Conservation (phyloP, 1,140 invertebrate genomes). For the Sitobion miscanthi region DNA sequence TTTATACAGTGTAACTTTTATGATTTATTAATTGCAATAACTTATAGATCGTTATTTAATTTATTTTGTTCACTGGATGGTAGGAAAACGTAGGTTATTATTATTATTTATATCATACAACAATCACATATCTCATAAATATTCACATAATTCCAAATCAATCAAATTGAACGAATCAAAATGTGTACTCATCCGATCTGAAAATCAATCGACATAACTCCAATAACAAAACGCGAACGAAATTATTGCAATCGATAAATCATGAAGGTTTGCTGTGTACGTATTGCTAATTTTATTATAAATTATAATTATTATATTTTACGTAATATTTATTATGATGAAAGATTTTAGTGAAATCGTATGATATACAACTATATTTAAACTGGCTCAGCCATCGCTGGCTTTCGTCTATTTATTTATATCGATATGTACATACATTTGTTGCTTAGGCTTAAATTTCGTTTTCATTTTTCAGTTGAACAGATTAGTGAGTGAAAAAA, state of each 20-base stretch:
- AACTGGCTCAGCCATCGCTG: background rate
- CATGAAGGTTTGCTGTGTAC: background rate
- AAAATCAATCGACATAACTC: background rate
- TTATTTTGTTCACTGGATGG: background rate
- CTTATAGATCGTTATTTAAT: background rate
- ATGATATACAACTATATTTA: conserved; percentile 29
- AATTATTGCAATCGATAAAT: conserved; percentile 20
- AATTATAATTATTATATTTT: conserved; percentile 11
- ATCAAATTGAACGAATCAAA: background rate
- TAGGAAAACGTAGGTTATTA: background rate
- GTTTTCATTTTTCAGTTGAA: background rate
- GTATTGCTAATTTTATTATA: conserved; percentile 24
- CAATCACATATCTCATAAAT: background rate
- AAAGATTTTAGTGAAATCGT: conserved; percentile 56
- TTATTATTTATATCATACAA: background rate
- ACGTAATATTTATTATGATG: conserved; percentile 33
- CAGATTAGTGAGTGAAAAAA: background rate
- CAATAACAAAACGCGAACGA: background rate
- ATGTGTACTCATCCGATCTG: background rate
- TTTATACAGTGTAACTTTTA: background rate
- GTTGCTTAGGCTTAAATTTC: conserved; percentile 37
- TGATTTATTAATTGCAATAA: conserved; percentile 24
- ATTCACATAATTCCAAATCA: background rate
- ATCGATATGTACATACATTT: background rate
- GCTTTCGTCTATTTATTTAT: background rate